Evolutionary conservation across 2,113 vertebrate species (phyloP).

Genomic region (Dendrocopos noguchii): DNA sequence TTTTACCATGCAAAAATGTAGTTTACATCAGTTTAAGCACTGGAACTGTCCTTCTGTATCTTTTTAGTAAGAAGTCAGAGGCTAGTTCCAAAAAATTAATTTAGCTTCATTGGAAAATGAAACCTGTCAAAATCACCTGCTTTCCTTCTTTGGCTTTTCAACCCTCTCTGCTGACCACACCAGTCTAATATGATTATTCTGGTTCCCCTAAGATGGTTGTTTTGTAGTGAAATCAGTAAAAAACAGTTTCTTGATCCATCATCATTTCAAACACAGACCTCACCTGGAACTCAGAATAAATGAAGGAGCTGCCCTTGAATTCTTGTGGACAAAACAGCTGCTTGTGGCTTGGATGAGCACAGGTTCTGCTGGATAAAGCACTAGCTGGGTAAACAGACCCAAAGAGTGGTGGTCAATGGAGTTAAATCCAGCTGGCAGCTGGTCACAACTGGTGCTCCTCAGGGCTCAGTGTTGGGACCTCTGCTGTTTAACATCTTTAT

Average conservation of each 20-base stretch:
- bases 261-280: neutral
- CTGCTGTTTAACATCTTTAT: no score
- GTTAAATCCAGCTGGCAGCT: no score
- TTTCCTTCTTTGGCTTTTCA: neutral
- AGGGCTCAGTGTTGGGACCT: no score
- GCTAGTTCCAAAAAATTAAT: neutral
- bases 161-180: neutral
- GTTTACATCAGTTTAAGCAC: neutral
- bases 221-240: neutral
- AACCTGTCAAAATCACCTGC: neutral
- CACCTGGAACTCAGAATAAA: rapidly evolving
- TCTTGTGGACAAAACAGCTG: neutral
- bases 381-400: no score
- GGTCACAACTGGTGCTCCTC: no score
- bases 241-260: neutral
- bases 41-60: neutral
- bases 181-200: neutral
- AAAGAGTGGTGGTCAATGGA: no score
- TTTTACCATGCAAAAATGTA: neutral
- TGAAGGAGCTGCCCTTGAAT: neutral
- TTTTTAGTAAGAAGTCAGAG: neutral
- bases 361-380: no score
- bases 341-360: no score
- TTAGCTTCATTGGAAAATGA: neutral
- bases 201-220: neutral